Evolutionary conservation across 1,140 invertebrate genomes (phyloP), one percentile per base, ranked within the genome.

Genomic region (Schlechtendalia chinensis): DNA sequence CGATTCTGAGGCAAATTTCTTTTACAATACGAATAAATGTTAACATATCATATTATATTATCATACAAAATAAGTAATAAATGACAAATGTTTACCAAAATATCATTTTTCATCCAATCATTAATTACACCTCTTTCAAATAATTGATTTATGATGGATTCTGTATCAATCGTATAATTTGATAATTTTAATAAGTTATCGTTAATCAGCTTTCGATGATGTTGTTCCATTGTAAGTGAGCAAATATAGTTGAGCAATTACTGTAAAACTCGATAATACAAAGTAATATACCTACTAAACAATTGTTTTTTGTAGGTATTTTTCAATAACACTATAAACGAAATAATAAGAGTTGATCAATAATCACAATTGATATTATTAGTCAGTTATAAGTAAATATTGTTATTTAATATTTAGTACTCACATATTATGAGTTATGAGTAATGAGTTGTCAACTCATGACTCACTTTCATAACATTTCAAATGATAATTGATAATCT

Each of bases 191-290:
- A 10, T 39, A 81, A 17, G 27, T 69, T 24, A 12, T 81, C 12
- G 1, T 77, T 45, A 45, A 81, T 81, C 10, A 79, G 24, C 27
- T 58, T 58, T 24, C 72, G 47, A 58, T 81, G 81, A 45, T 79
- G 17, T 56, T 77, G 24, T 65, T 81, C 81, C 81, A 81, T 81
- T 59, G 1, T 27, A 24, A 77, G 5, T 27, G 19, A 47, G 16
- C 3, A 24, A 67, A 67, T 45, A 0, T 47, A 47, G 6, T 69
- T 69, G 65, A 69, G 14, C 22, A 27, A 69, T 16, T 22, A 45
- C 11, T 2, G n/a, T 67, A 47, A 8, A 22, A 45, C 12, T 67
- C 1, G 19, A 45, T 32, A 6, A 1, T 50, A 50, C 11, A 50
- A 50, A 50, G 5, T 39, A 39, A 39, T 8, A 50, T 8, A 50